phyloP scores from a whole-genome alignment of 2,113 vertebrate species.

The Picathartes gymnocephalus region DNA sequence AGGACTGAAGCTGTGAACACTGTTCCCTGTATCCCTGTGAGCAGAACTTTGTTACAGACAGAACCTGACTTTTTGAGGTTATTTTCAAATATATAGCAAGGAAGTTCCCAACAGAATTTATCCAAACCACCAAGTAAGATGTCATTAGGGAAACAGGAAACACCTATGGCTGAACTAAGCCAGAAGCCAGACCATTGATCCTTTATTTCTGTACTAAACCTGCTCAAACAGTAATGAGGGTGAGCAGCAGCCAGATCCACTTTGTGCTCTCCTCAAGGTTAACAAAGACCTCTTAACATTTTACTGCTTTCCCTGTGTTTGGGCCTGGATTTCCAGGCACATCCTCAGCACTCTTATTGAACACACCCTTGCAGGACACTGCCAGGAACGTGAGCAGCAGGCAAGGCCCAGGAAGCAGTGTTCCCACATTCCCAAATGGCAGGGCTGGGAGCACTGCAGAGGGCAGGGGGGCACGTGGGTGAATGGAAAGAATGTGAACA shows the following conservation, averaged over 20 bases:
- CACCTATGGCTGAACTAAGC: neutral
- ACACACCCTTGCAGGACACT: neutral
- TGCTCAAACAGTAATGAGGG: neutral
- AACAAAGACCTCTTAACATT: neutral
- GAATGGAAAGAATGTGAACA: neutral
- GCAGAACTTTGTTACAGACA: neutral
- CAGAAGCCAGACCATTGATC: neutral
- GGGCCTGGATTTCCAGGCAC: neutral
- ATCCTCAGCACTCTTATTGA: neutral
- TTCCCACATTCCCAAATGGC: neutral
- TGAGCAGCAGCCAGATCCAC: neutral
- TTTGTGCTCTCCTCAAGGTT: neutral
- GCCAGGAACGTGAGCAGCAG: neutral
- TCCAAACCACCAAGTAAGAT: neutral
- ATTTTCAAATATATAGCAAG: neutral
- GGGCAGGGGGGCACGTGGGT: neutral
- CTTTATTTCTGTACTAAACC: neutral
- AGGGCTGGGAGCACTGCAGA: neutral
- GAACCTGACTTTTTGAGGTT: neutral
- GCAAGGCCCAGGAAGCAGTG: neutral
- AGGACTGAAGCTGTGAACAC: neutral
- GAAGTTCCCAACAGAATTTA: neutral
- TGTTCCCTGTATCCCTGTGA: neutral
- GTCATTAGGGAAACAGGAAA: neutral
- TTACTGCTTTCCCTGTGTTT: neutral